phyloP scores from a whole-genome alignment of 30 jellyfish, hydroid and myxozoan genomes.

The Aurelia sp. region DNA sequence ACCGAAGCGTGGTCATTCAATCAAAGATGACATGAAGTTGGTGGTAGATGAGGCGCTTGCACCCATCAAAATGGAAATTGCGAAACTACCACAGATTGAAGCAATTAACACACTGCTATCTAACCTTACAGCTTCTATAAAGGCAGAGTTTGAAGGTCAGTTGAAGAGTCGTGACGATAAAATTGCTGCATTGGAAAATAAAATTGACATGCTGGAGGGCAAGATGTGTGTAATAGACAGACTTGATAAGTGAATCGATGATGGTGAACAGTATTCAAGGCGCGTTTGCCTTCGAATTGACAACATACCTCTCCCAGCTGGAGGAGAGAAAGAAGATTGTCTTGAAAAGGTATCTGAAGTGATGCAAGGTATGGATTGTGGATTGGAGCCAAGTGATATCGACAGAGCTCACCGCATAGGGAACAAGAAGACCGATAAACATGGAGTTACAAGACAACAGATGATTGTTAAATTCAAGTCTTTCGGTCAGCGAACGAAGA shows the following conservation, averaged over 20 bases:
- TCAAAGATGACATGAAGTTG: conserved; percentile 1
- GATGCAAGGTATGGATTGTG: no score
- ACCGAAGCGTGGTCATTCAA: conserved; percentile 6
- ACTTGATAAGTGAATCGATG: conserved; percentile 1
- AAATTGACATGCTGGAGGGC: conserved; percentile 3
- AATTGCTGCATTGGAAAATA: conserved; percentile 9
- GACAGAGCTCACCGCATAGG: no score
- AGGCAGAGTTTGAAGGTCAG: conserved; percentile 3
- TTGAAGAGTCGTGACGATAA: conserved; percentile 5
- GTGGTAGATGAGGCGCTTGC: conserved; percentile 13
- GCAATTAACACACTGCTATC: conserved; percentile 7
- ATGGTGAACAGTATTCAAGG: conserved; percentile 8
- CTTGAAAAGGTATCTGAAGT: no score
- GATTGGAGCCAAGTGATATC: no score
- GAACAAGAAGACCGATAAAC: no score
- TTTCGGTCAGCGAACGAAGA: no score
- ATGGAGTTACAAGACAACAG: no score
- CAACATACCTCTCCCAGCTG: no score
- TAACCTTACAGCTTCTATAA: conserved; percentile 11
- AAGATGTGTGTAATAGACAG: conserved; percentile 12
- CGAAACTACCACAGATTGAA: not conserved
- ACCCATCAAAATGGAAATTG: not conserved
- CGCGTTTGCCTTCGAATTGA: no score
- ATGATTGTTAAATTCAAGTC: no score
- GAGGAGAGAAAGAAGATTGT: no score